These are phyloP conservation scores for Cabera pusaria DNA, from an alignment of 2,888 invertebrate species.

Conservation along the genomic window DNA sequence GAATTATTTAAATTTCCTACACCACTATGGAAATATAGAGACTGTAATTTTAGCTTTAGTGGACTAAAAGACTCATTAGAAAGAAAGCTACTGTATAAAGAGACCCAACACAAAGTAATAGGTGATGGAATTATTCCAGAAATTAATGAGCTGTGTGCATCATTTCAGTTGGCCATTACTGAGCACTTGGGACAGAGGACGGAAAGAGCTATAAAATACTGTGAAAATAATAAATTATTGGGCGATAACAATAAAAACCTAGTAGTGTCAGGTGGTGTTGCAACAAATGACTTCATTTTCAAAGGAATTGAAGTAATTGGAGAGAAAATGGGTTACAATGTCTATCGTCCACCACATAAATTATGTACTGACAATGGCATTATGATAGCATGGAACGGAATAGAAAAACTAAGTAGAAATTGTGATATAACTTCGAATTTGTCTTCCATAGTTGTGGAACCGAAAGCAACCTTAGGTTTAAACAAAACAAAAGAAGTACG, in stretches of 20 bases:
- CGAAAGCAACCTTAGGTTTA: slow-evolving; percentile 85
- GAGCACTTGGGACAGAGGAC: slow-evolving; percentile 92
- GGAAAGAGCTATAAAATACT: slow-evolving; percentile 92
- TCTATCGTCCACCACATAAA: slow-evolving; percentile 90
- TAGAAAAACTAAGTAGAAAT: slow-evolving; percentile 87
- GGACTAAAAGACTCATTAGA: slow-evolving; percentile 88
- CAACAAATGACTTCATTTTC: slow-evolving; percentile 94
- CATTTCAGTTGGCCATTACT: slow-evolving; percentile 88
- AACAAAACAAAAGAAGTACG: slow-evolving; percentile 83
- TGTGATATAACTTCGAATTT: slow-evolving; percentile 73
- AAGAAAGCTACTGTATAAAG: slow-evolving; percentile 81
- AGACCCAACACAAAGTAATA: slow-evolving; percentile 78
- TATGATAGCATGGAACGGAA: slow-evolving; percentile 99
- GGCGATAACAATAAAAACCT: slow-evolving; percentile 77
- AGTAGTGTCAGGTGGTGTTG: slow-evolving; percentile 97
- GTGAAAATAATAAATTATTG: slow-evolving; percentile 84
- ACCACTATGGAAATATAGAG: slow-evolving; percentile 84
- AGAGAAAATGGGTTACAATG: slow-evolving; percentile 83
- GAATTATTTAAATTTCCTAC: slow-evolving; percentile 86
- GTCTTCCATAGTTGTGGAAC: slow-evolving; percentile 83
- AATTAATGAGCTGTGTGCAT: slow-evolving; percentile 92
- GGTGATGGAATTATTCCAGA: slow-evolving; percentile 89
- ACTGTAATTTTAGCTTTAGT: slow-evolving; percentile 96
- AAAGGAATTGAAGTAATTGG: slow-evolving; percentile 87
- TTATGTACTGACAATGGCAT: slow-evolving; percentile 99